Evolutionary conservation across 1,140 invertebrate genomes (phyloP).

Genomic region (Cyclina sinensis): DNA sequence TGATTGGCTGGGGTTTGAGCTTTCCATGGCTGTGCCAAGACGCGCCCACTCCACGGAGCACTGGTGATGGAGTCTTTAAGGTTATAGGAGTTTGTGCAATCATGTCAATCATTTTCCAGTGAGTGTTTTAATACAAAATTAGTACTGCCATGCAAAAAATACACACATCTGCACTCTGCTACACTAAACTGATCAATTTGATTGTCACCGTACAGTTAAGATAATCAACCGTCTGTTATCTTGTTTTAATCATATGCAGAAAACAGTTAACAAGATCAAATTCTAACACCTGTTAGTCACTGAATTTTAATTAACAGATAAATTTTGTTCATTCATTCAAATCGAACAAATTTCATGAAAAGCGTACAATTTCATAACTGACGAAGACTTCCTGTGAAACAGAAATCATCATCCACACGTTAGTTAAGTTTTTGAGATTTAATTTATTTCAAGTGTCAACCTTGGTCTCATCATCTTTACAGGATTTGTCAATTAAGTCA

Average conservation of each 20-base stretch:
- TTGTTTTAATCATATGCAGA: neutral
- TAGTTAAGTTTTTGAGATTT: neutral
- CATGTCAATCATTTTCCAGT: slow-evolving; percentile 58
- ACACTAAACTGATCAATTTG: neutral
- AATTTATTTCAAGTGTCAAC: neutral
- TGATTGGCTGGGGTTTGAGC: slow-evolving; percentile 54
- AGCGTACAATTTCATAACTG: slow-evolving; percentile 17
- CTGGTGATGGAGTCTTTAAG: slow-evolving; percentile 47
- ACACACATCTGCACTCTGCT: neutral
- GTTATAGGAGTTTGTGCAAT: slow-evolving; percentile 51
- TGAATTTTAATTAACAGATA: slow-evolving; percentile 33
- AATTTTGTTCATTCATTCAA: slow-evolving; percentile 6
- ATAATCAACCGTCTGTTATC: neutral
- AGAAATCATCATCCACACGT: neutral
- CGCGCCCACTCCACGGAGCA: slow-evolving; percentile 1
- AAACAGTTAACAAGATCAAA: neutral
- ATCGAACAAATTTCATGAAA: neutral
- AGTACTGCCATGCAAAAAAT: neutral
- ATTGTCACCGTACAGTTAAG: neutral
- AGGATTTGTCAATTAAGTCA: slow-evolving; percentile 31
- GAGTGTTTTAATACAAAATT: neutral
- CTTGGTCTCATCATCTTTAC: neutral
- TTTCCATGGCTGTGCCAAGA: slow-evolving; percentile 42
- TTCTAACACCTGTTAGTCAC: slow-evolving; percentile 9
- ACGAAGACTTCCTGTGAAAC: slow-evolving; percentile 17